Percentiles rank a stretch among this genome's conserved stretches.
Evolutionary conservation across 92 coral and sea anemone genomes (phyloP).

Genomic region (Epizoanthus illoricatus): DNA sequence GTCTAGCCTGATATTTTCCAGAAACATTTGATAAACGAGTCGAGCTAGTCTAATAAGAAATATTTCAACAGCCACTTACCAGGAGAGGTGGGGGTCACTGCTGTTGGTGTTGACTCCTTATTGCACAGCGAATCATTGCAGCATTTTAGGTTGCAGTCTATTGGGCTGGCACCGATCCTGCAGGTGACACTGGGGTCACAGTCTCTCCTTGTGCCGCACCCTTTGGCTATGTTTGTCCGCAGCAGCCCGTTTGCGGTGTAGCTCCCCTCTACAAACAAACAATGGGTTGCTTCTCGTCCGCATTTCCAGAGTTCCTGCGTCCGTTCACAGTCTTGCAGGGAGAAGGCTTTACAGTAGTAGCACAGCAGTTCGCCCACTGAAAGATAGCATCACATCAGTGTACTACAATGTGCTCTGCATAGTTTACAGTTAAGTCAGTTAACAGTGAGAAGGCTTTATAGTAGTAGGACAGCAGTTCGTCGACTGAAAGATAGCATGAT

Average conservation of each 20-base stretch:
- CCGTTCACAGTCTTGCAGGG: conserved; percentile 14
- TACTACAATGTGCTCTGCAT: too few species aligned
- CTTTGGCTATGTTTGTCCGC: conserved; percentile 24
- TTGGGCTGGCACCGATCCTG: neutral
- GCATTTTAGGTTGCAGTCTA: conserved; percentile 24
- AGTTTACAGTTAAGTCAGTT: too few species aligned
- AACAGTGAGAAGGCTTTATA: too few species aligned
- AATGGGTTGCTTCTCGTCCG: conserved; percentile 38
- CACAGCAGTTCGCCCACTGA: conserved; percentile 24
- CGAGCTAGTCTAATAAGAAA: neutral
- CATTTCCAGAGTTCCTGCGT: conserved; percentile 29
- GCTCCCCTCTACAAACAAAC: conserved; percentile 21
- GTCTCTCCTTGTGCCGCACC: conserved; percentile 2
- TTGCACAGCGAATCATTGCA: conserved; percentile 22
- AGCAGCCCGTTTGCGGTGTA: conserved; percentile 14
- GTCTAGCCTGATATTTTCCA: neutral
- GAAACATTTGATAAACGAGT: too few species aligned
- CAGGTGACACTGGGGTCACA: conserved; percentile 29
- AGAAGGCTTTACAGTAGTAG: conserved; percentile 13
- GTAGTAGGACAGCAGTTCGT: too few species aligned
- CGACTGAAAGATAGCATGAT: too few species aligned
- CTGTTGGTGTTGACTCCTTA: neutral
- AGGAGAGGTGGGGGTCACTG: conserved; percentile 4
- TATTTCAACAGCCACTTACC: conserved; percentile 3
- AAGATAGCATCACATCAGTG: neutral